Percentiles rank a stretch among this genome's conserved stretches.
These are phyloP conservation scores for Eumacrocentrus americanus DNA, from an alignment of 2,888 invertebrate genomes.

Conservation along the genomic window DNA sequence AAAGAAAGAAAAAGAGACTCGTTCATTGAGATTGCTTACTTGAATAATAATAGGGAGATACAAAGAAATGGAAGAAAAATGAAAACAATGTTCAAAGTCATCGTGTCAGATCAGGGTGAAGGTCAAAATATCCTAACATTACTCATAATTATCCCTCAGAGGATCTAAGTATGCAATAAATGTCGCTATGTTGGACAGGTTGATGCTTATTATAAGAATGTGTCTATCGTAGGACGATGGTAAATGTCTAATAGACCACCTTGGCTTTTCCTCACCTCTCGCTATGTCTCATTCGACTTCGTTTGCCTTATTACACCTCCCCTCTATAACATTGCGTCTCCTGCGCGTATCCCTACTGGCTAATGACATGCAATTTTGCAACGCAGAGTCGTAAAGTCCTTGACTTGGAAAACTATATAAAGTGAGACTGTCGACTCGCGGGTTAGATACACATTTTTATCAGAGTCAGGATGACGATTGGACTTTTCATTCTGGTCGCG, in stretches of 20 bases:
- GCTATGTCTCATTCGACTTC: slow-evolving; percentile 32
- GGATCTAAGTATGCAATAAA: background rate
- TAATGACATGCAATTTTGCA: slow-evolving; percentile 61
- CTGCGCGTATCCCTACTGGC: slow-evolving; percentile 42
- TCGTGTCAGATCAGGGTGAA: background rate
- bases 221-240: slow-evolving; percentile 12
- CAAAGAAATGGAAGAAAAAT: background rate
- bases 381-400: slow-evolving; percentile 56
- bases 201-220: background rate
- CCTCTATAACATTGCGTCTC: slow-evolving; percentile 39
- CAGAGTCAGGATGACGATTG: slow-evolving; percentile 47
- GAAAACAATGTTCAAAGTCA: background rate
- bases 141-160: background rate
- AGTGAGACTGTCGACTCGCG: slow-evolving; percentile 53
- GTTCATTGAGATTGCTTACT: background rate
- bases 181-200: background rate
- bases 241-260: slow-evolving; percentile 19
- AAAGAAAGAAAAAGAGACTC: background rate
- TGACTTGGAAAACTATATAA: slow-evolving; percentile 60
- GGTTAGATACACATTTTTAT: slow-evolving; percentile 46
- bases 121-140: background rate
- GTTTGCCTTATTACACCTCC: slow-evolving; percentile 24
- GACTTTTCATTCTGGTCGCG: slow-evolving; percentile 29
- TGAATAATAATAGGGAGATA: no score
- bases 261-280: slow-evolving; percentile 22